phyloP scores from a whole-genome alignment of 2,888 invertebrate species.

The Protonemura montana region DNA sequence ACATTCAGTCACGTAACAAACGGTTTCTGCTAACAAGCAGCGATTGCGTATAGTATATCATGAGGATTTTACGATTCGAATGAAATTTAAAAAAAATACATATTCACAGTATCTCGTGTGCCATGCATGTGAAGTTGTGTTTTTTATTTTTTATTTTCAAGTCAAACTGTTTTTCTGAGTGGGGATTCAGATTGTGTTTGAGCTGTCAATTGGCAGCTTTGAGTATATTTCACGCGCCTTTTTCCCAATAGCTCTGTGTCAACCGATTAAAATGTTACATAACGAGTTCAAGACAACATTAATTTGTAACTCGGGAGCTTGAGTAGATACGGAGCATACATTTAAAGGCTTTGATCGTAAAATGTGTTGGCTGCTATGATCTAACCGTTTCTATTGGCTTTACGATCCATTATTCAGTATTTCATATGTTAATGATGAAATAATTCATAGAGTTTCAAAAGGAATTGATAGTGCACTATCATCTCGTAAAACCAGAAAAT shows the following conservation, averaged over 20 bases:
- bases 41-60: not conserved
- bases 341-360: not conserved
- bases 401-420: not conserved
- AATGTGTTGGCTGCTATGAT: not conserved
- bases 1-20: not conserved
- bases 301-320: not conserved
- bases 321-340: not conserved
- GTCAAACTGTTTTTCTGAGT: too few species aligned
- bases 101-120: not conserved
- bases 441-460: too few species aligned
- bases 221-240: too few species aligned
- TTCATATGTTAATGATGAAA: not conserved
- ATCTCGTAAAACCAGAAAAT: not conserved
- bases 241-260: too few species aligned
- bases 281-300: not conserved
- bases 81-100: not conserved
- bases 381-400: not conserved
- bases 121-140: too few species aligned
- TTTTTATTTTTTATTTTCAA: not conserved
- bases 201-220: too few species aligned
- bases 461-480: not conserved
- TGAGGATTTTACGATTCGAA: not conserved
- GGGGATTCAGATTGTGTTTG: too few species aligned
- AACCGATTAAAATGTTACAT: too few species aligned
- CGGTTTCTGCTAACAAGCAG: conserved; percentile 8